A percentile compares a stretch with the other conserved stretches of the same genome.
Conservation (phyloP, 1,140 invertebrate genomes). For the Drosophila sturtevanti region DNA sequence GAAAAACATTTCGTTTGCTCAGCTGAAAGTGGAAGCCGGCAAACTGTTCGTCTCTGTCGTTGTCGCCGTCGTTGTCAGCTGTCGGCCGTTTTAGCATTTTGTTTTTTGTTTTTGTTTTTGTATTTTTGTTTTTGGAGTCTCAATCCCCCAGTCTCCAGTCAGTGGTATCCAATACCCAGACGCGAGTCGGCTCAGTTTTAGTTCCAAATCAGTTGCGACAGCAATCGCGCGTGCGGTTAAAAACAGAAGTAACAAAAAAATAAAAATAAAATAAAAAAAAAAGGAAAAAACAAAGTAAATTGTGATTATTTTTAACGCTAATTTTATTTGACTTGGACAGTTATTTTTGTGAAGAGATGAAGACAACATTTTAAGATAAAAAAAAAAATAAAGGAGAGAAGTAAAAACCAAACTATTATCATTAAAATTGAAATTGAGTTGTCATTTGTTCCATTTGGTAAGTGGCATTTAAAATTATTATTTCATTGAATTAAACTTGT, state of each 20-base stretch:
- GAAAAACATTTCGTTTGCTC: constrained; percentile 56
- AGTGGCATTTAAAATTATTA: constrained; percentile 30
- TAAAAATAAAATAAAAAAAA: background rate
- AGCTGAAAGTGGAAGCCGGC: constrained; percentile 59
- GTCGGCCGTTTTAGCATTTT: constrained; percentile 5
- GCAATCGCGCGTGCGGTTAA: constrained; percentile 69
- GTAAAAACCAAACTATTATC: background rate
- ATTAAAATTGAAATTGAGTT: constrained; percentile 13
- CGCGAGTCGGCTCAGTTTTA: constrained; percentile 52
- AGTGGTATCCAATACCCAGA: constrained; percentile 18
- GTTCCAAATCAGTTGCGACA: constrained; percentile 73
- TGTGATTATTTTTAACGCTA: constrained; percentile 43
- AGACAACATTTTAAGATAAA: background rate
- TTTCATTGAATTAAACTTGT: background rate
- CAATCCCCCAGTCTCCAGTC: constrained; percentile 17
- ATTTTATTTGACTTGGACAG: constrained; percentile 59
- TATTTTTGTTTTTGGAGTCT: constrained; percentile 1
- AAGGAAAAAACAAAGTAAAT: background rate
- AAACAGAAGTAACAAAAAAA: constrained; percentile 20
- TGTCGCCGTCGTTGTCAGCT: background rate
- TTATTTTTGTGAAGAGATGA: background rate
- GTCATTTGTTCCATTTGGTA: background rate
- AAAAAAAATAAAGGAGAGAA: background rate
- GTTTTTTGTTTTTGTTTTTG: background rate
- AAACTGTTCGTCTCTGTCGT: background rate